Base-by-base conservation (phyloP, 2,113 vertebrate genomes). In the Zosterops borbonicus region DNA sequence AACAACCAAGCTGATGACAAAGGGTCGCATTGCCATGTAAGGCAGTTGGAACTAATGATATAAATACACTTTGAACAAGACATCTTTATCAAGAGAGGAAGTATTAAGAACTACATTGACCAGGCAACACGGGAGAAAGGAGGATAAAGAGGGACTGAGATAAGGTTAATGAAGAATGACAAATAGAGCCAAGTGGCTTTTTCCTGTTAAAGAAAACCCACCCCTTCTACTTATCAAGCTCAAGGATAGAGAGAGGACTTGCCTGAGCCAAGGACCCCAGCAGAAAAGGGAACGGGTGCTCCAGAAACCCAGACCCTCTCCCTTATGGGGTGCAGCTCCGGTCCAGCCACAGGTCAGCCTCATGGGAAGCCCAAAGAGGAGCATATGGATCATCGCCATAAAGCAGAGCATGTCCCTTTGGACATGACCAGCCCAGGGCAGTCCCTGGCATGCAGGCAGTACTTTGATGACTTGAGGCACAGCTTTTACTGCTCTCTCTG, bases 151-250 rank as follows among this genome's bases (percentile, higher is more conserved):
- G 53, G 20, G 69, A 44, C 59, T 60, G 82, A 95, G 95, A 97
- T 97, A 97, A 95, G 92, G 91, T 59, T 93, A 96, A 97, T 89
- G 95, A 95, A 92, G 93, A 89, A 95, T 77, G 76, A 90, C 92
- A 96, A 94, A 83, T 47, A 87, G 75, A 96, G 92, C 73, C 94
- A 95, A 96, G 96, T 92, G 90, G 63, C 46, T 70, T 94, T 94
- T 95, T 96, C 95, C 96, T 84, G 80, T 87, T 80, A 42, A 83
- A 94, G 47, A 91, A 90, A 88, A 77, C 18, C 31, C 5, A 1
- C 9, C 35, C 28, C 50, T 55, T 47, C 35, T 77, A 17, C 47
- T 90, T 93, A 71, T 58, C 0, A 0, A 87, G 52, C 68, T 92
- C 69, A 70, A 90, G 68, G 89, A 37, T 14, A 9, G 35, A 82